Percentiles rank a stretch among this genome's conserved stretches.
Conservation (phyloP, 2,113 vertebrate species). For the Salvelinus sp. region DNA sequence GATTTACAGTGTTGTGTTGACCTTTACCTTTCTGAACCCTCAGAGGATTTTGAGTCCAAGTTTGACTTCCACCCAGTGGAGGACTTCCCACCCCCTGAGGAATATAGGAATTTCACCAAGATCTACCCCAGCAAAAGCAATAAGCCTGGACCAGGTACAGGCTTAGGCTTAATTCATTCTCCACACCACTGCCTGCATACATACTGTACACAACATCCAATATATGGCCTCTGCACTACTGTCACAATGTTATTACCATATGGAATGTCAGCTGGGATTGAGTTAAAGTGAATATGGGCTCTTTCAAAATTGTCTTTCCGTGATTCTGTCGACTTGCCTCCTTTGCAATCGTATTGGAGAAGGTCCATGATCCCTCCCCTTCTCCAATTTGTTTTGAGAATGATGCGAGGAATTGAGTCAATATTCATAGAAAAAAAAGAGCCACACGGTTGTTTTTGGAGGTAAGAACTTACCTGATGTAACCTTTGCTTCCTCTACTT, state of each 20-base stretch:
- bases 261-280: not conserved
- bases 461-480: not conserved
- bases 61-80: conserved; percentile 93
- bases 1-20: no score
- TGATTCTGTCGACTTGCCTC: no score
- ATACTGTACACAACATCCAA: not conserved
- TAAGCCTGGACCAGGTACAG: conserved; percentile 39
- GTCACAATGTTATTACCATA: not conserved
- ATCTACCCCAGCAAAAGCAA: conserved; percentile 91
- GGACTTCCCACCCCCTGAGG: conserved; percentile 94
- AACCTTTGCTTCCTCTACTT: conserved; percentile 14
- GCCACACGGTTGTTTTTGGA: not conserved
- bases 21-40: not conserved
- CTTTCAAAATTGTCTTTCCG: no score
- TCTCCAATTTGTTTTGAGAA: no score
- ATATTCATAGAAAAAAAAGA: no score
- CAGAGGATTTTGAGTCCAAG: conserved; percentile 98
- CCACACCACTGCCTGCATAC: not conserved
- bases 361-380: no score
- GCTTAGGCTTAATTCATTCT: not conserved
- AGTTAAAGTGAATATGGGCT: not conserved
- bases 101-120: conserved; percentile 87
- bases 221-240: not conserved
- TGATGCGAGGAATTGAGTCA: no score
- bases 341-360: no score